A percentile compares a stretch with the other conserved stretches of the same genome.
These are phyloP conservation scores for Sylvilagus floridanus DNA, from an alignment of 2,797 vertebrate species.

Conservation along the genomic window DNA sequence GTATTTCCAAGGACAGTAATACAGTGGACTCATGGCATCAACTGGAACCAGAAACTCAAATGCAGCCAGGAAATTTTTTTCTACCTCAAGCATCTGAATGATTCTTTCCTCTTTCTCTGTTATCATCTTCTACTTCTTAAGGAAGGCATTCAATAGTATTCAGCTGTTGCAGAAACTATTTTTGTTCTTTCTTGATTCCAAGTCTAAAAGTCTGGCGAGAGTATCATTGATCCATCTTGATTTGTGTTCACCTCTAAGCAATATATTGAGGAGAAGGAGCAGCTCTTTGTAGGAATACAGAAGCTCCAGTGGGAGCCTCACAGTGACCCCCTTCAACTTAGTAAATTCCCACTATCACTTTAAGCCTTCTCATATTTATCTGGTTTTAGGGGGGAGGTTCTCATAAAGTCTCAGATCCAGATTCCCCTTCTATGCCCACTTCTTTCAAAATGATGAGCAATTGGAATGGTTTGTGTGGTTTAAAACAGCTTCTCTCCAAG, in stretches of 20 bases:
- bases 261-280: neutral
- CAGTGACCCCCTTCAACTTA: neutral
- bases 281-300: neutral
- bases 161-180: neutral
- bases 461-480: neutral
- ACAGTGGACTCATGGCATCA: neutral
- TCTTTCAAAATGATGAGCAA: slow-evolving; percentile 1
- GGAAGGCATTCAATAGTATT: neutral
- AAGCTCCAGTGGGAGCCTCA: neutral
- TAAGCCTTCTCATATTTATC: neutral
- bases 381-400: neutral
- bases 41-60: neutral
- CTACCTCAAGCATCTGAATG: neutral
- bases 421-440: neutral
- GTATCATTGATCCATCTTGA: neutral
- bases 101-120: neutral
- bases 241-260: neutral
- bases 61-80: neutral
- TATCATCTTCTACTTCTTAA: neutral
- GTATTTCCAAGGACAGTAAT: neutral
- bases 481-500: neutral
- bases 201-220: neutral
- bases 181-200: slow-evolving; percentile 32
- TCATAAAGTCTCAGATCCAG: neutral
- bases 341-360: neutral